Evolutionary conservation across 2,888 invertebrate genomes (phyloP).

Genomic region (Incurvaria masculella): DNA sequence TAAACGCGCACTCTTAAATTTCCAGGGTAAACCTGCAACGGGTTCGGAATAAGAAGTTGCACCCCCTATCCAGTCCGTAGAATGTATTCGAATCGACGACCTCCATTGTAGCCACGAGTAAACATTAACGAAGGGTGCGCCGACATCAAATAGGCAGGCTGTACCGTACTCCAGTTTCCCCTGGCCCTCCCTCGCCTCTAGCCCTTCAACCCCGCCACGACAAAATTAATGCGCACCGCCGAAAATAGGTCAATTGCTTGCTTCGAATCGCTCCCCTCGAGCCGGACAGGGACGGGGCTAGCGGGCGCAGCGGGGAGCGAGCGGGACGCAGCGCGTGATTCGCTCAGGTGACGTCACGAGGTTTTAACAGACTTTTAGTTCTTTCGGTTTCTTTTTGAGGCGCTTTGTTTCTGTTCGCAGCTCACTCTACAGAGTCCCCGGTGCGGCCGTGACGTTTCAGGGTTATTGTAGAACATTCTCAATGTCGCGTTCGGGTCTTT

Average conservation of each 20-base stretch:
- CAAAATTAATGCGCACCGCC: constrained; percentile 47
- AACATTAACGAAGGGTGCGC: too few relatives aligned
- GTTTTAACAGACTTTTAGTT: constrained; percentile 30
- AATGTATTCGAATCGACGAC: neutral
- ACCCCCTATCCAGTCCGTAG: too few relatives aligned
- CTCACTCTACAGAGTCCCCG: too few relatives aligned
- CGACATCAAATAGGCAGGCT: too few relatives aligned
- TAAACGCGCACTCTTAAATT: too few relatives aligned
- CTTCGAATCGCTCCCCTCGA: neutral
- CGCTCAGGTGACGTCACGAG: constrained; percentile 50
- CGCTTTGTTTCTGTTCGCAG: constrained; percentile 46
- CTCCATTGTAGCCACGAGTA: too few relatives aligned
- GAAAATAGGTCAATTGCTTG: constrained; percentile 55
- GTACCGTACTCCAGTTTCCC: neutral
- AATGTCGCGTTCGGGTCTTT: too few relatives aligned
- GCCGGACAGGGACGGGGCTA: neutral
- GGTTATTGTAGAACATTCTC: too few relatives aligned
- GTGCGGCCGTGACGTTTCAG: too few relatives aligned
- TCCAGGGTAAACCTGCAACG: too few relatives aligned
- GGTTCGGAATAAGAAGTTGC: too few relatives aligned
- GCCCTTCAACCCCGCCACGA: constrained; percentile 27
- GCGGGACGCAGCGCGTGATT: constrained; percentile 36
- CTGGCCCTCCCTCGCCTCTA: neutral
- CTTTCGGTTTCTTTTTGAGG: constrained; percentile 36
- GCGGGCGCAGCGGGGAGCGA: constrained; percentile 3